Conservation (phyloP, 2,888 invertebrate species). For the Cordylochernes scorpioides region DNA sequence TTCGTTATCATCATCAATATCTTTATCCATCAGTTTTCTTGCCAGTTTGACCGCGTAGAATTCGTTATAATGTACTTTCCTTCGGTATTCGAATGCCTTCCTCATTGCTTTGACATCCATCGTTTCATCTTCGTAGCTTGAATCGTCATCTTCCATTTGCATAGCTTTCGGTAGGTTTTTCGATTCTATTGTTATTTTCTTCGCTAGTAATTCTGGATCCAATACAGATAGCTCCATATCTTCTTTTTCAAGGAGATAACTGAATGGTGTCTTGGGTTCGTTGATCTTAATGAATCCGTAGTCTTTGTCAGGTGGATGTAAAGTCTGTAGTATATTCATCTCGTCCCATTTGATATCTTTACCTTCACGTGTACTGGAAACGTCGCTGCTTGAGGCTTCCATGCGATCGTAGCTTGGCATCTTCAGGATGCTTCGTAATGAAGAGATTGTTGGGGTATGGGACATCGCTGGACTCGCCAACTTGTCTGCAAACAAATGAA, state of each 20-base stretch:
- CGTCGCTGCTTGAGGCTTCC: no score
- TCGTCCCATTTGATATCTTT: constrained; percentile 93
- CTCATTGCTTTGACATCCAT: constrained; percentile 30
- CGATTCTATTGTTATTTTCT: constrained; percentile 23
- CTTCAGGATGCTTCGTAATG: no score
- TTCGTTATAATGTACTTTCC: constrained; percentile 93
- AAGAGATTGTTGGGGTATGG: no score
- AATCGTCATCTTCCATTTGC: background rate
- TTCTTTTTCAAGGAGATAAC: constrained; percentile 22
- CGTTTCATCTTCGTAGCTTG: background rate
- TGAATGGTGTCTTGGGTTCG: constrained; percentile 85
- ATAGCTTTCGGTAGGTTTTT: background rate
- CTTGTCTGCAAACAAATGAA: no score
- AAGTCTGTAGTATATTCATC: constrained; percentile 90
- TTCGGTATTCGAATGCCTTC: constrained; percentile 60
- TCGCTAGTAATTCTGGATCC: constrained; percentile 41
- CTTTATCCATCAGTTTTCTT: constrained; percentile 62
- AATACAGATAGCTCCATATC: constrained; percentile 27
- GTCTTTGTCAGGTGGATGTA: constrained; percentile 91
- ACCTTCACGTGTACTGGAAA: no score
- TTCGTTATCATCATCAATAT: constrained; percentile 52
- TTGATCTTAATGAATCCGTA: constrained; percentile 97
- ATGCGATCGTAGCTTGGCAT: no score
- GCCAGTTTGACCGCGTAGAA: constrained; percentile 79
- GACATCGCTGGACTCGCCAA: no score